Percentiles rank a stretch among this genome's conserved stretches.
Conservation (phyloP, 2,113 vertebrate species). For the Trachemys scripta region DNA sequence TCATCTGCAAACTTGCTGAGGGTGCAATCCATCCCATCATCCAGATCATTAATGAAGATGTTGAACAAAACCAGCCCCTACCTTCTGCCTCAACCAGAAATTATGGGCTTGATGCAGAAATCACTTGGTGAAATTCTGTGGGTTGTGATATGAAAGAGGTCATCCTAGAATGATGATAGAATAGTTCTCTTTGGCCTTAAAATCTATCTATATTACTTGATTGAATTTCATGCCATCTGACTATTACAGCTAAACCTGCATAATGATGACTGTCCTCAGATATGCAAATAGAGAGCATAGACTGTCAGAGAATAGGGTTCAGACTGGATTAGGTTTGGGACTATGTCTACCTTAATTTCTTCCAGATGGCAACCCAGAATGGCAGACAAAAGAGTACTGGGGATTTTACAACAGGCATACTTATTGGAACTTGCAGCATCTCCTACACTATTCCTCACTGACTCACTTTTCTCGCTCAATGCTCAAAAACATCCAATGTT, state of each 20-base stretch:
- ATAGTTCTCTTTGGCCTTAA: neutral
- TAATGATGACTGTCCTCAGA: neutral
- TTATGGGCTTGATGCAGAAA: neutral
- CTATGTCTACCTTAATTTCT: conserved; percentile 14
- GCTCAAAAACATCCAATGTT: neutral
- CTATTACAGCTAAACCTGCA: neutral
- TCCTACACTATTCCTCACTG: neutral
- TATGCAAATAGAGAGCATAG: neutral
- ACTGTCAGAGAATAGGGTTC: neutral
- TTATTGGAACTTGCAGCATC: neutral
- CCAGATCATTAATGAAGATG: too few species aligned
- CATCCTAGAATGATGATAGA: neutral
- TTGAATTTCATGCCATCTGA: neutral
- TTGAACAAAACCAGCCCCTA: too few species aligned
- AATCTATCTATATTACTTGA: neutral
- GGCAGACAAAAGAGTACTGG: neutral
- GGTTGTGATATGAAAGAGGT: neutral
- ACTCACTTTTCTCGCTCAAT: neutral
- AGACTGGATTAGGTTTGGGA: neutral
- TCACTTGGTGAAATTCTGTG: neutral
- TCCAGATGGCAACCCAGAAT: neutral
- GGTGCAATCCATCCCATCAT: too few species aligned
- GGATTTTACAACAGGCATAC: neutral
- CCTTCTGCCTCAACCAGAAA: accelerated
- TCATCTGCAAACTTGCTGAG: too few species aligned